Percentiles rank a stretch among this genome's conserved stretches.
These are phyloP conservation scores for Cinclus mexicanus DNA, from an alignment of 2,113 vertebrate species.

Conservation along the genomic window DNA sequence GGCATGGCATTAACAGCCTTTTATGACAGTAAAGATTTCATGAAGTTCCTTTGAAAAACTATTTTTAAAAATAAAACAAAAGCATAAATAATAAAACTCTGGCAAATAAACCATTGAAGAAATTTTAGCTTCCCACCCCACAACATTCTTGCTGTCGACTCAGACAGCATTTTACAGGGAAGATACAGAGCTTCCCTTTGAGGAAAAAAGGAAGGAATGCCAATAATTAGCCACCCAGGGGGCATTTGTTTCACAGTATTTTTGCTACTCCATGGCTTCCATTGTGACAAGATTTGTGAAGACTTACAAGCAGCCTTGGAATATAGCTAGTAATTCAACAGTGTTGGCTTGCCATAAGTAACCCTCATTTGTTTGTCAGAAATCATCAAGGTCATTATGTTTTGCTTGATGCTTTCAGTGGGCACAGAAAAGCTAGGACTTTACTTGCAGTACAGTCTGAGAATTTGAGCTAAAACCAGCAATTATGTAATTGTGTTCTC, in stretches of 20 bases:
- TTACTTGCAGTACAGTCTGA: neutral
- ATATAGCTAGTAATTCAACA: constrained; percentile 48
- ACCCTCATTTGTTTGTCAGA: constrained; percentile 43
- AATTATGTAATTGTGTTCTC: neutral
- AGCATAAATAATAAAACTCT: constrained; percentile 30
- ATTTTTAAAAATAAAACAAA: neutral
- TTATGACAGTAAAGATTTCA: neutral
- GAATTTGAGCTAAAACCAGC: neutral
- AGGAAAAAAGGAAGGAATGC: constrained; percentile 69
- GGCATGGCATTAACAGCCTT: constrained; percentile 38
- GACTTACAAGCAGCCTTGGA: constrained; percentile 44
- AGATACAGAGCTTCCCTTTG: constrained; percentile 55
- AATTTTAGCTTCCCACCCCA: constrained; percentile 36
- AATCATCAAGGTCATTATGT: neutral
- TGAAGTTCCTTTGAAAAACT: neutral
- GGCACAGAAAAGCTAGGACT: neutral
- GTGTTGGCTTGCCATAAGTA: constrained; percentile 14
- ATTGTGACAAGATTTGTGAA: constrained; percentile 69
- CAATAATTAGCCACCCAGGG: constrained; percentile 74
- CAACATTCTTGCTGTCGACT: constrained; percentile 42
- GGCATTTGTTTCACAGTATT: constrained; percentile 72
- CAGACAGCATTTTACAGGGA: constrained; percentile 54
- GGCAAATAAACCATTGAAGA: constrained; percentile 32
- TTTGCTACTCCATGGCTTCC: constrained; percentile 61
- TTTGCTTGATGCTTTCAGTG: neutral